Percentiles rank a stretch among this genome's conserved stretches.
These are phyloP conservation scores for Lindbergichthys nudifrons DNA, from an alignment of 2,797 vertebrate species.

Conservation along the genomic window DNA sequence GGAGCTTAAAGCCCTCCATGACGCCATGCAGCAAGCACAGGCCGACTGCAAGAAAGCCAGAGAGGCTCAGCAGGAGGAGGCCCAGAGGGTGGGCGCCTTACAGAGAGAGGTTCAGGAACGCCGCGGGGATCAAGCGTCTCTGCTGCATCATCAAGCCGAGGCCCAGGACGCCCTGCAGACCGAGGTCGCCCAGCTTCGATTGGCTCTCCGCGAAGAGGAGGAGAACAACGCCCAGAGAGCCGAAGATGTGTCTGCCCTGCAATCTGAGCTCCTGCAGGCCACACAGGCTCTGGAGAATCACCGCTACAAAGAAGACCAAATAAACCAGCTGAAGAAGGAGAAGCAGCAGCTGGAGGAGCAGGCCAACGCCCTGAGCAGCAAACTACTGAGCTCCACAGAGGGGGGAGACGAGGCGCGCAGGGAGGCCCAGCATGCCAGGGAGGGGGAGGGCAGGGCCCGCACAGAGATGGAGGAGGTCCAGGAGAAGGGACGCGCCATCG, in stretches of 20 bases:
- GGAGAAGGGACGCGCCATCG: constrained; percentile 85
- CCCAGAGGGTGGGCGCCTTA: constrained; percentile 74
- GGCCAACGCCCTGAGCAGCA: constrained; percentile 76
- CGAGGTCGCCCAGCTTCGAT: constrained; percentile 70
- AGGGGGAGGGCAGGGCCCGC: constrained; percentile 81
- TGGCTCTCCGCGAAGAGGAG: constrained; percentile 86
- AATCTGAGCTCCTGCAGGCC: constrained; percentile 84
- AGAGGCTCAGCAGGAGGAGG: constrained; percentile 76
- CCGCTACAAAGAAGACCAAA: constrained; percentile 82
- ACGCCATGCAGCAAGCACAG: constrained; percentile 80
- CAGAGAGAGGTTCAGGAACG: constrained; percentile 83
- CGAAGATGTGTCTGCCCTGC: constrained; percentile 85
- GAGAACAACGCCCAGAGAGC: constrained; percentile 81
- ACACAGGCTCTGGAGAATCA: constrained; percentile 84
- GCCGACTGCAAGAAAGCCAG: constrained; percentile 82
- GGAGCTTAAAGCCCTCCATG: constrained; percentile 81
- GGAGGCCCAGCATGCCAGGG: constrained; percentile 81
- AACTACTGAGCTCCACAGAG: constrained; percentile 77
- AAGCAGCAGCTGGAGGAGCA: constrained; percentile 88
- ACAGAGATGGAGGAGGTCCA: constrained; percentile 85
- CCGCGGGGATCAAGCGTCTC: constrained; percentile 65
- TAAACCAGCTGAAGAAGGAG: constrained; percentile 82
- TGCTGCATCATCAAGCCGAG: constrained; percentile 77
- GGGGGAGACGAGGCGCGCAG: constrained; percentile 83
- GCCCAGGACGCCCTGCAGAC: constrained; percentile 84